Conservation (phyloP, 2,113 vertebrate species). For the rat (Rattus norvegicus) region DNA sequence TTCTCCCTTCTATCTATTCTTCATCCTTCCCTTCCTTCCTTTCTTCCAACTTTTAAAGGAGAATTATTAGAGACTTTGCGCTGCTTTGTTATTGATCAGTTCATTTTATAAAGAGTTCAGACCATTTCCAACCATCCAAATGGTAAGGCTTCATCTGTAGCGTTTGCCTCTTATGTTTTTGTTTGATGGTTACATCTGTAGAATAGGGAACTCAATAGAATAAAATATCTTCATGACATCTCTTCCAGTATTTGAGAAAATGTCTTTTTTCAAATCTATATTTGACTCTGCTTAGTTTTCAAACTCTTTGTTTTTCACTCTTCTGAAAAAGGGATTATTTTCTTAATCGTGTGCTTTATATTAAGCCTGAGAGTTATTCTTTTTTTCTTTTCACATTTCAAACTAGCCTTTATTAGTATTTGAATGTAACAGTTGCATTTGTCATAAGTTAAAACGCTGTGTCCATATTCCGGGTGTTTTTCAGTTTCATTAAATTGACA, state of each 20-base stretch:
- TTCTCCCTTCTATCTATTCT: not conserved
- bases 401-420: not conserved
- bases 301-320: not conserved
- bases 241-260: not conserved
- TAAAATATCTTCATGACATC: slow-evolving; percentile 3
- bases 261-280: not conserved
- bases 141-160: slow-evolving; percentile 30
- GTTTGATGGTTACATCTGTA: slow-evolving; percentile 53
- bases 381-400: not conserved
- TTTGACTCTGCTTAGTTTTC: not conserved
- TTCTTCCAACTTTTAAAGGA: not conserved
- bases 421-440: not conserved
- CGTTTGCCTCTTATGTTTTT: not conserved
- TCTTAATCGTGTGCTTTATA: not conserved
- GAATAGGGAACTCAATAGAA: not conserved
- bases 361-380: not conserved
- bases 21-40: not conserved
- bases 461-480: not conserved
- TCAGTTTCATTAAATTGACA: not conserved
- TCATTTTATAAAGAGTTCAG: slow-evolving; percentile 58
- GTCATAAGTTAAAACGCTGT: not conserved
- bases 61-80: slow-evolving; percentile 41
- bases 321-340: not conserved
- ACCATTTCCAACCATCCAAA: slow-evolving; percentile 33
- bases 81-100: slow-evolving; percentile 29